A percentile compares a stretch with the other conserved stretches of the same genome.
These are phyloP conservation scores for Prostheceraeus crozeri DNA, from an alignment of 2,888 invertebrate species.

Conservation along the genomic window DNA sequence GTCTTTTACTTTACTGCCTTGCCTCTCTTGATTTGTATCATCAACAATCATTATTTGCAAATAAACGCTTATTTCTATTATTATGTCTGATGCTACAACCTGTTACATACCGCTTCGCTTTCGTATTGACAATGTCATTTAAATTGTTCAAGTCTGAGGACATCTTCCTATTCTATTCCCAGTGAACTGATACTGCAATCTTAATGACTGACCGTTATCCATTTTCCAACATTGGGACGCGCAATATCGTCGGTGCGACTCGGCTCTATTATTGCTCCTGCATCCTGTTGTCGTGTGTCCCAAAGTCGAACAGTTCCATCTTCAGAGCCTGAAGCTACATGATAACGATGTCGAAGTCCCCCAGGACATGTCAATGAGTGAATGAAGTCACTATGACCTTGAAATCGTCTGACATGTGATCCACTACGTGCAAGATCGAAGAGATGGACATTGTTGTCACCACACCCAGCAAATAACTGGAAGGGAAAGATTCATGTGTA, in stretches of 20 bases:
- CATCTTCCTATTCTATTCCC: no score
- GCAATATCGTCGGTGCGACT: background rate
- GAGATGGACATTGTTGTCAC: conserved; percentile 1
- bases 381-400: conserved; percentile 5
- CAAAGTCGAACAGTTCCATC: conserved; percentile 22
- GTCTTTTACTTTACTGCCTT: no score
- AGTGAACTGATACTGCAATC: no score
- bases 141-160: no score
- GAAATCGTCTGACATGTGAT: background rate
- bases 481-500: no score
- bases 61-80: no score
- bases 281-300: background rate
- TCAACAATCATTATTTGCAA: no score
- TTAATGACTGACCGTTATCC: no score
- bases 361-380: conserved; percentile 3
- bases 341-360: background rate
- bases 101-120: no score
- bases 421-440: conserved; percentile 5
- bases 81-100: no score
- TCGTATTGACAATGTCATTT: no score
- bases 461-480: conserved; percentile 7
- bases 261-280: background rate
- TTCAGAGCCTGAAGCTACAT: conserved; percentile 6
- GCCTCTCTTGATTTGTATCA: no score
- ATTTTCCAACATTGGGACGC: background rate